These are phyloP conservation scores for Hestina assimilis DNA, from an alignment of 1,140 invertebrate species.

Conservation along the genomic window DNA sequence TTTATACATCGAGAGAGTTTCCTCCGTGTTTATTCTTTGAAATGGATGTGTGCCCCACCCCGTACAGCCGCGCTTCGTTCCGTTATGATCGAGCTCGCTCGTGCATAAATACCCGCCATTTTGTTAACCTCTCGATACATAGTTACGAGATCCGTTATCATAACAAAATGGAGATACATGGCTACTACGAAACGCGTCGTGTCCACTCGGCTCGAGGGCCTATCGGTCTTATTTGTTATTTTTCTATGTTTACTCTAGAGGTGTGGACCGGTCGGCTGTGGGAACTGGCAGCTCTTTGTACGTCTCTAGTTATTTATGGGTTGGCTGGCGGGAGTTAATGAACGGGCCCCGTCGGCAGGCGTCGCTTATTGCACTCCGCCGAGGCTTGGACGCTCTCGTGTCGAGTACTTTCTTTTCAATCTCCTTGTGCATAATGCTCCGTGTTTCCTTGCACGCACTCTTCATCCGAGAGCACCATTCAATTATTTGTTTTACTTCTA, in stretches of 20 bases:
- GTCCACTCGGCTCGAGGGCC: conserved; percentile 32
- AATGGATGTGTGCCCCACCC: conserved; percentile 62
- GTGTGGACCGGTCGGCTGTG: conserved; percentile 28
- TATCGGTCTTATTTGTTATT: conserved; percentile 40
- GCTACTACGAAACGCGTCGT: conserved; percentile 28
- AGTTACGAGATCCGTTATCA: conserved; percentile 46
- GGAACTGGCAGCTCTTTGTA: conserved; percentile 38
- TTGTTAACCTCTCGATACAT: conserved; percentile 40
- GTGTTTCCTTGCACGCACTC: conserved; percentile 65
- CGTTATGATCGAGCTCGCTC: conserved; percentile 48
- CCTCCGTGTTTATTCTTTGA: conserved; percentile 65
- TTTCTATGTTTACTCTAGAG: conserved; percentile 42
- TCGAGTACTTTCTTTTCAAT: conserved; percentile 72
- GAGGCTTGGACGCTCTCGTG: conserved; percentile 63
- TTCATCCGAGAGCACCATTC: conserved; percentile 50
- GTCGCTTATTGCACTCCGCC: conserved; percentile 67
- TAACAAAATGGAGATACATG: conserved; percentile 42
- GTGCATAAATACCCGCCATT: conserved; percentile 53
- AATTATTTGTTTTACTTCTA: conserved; percentile 70
- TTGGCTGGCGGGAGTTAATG: conserved; percentile 64
- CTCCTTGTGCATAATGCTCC: conserved; percentile 68
- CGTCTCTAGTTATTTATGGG: conserved; percentile 51
- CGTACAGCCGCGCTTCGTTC: conserved; percentile 33
- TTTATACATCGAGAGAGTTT: conserved; percentile 69
- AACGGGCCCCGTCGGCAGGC: conserved; percentile 54